Conservation (phyloP, 2,113 vertebrate species). For the Oncorhynchus masou region DNA sequence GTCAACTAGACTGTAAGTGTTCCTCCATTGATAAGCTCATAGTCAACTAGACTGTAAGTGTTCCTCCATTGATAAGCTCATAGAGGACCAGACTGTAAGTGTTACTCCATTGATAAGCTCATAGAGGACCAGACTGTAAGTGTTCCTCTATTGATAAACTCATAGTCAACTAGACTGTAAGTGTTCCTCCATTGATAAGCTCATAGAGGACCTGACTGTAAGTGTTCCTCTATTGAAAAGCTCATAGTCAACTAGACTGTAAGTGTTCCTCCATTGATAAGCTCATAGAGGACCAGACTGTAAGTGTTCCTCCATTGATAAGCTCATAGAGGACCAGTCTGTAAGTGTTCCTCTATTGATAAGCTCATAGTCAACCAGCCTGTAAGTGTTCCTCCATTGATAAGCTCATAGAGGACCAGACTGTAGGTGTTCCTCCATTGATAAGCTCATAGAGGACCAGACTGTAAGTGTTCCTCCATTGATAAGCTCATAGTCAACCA, state of each 20-base stretch:
- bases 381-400: constrained; percentile 73
- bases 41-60: constrained; percentile 89
- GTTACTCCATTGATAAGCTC: too few species aligned
- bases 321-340: constrained; percentile 93
- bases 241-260: constrained; percentile 95
- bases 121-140: too few species aligned
- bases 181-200: constrained; percentile 74
- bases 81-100: too few species aligned
- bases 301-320: constrained; percentile 74
- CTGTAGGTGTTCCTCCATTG: constrained; percentile 72
- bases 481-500: constrained; percentile 93
- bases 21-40: constrained; percentile 82
- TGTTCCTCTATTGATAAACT: constrained; percentile 76
- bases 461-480: constrained; percentile 72
- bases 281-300: constrained; percentile 93
- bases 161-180: constrained; percentile 92
- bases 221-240: constrained; percentile 72
- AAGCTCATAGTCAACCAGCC: constrained; percentile 95
- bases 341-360: constrained; percentile 73
- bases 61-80: constrained; percentile 4
- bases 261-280: constrained; percentile 73
- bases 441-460: constrained; percentile 94
- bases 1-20: constrained; percentile 72
- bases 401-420: constrained; percentile 93
- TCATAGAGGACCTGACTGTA: constrained; percentile 95